These are phyloP conservation scores for Meteorus sp. DNA, from an alignment of 1,140 invertebrate species.

Conservation along the genomic window DNA sequence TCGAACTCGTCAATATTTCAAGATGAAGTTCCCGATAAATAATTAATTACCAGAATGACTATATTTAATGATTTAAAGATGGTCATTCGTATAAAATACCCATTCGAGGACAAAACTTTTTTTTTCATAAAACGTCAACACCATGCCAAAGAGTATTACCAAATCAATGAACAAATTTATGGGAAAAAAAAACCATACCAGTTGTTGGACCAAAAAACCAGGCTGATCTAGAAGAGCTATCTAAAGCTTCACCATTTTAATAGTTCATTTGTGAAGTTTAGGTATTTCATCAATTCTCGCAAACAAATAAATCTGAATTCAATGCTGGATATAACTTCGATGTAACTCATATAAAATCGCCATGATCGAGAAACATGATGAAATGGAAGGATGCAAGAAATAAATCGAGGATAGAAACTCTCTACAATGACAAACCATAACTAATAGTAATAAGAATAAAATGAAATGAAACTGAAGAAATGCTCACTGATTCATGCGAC, in stretches of 20 bases:
- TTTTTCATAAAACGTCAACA: slow-evolving; percentile 33
- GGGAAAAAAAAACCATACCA: slow-evolving; percentile 31
- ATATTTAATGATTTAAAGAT: not conserved
- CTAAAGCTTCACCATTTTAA: slow-evolving; percentile 19
- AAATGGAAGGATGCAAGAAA: too few species aligned
- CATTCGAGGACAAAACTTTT: slow-evolving; percentile 22
- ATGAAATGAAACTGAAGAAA: slow-evolving; percentile 15
- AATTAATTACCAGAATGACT: not conserved
- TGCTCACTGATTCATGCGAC: slow-evolving; percentile 25
- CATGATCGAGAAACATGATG: too few species aligned
- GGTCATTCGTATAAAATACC: not conserved
- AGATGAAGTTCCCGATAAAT: not conserved
- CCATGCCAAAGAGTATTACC: slow-evolving; percentile 33
- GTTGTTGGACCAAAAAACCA: slow-evolving; percentile 33
- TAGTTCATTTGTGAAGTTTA: too few species aligned
- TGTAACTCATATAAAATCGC: too few species aligned
- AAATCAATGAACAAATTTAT: slow-evolving; percentile 21
- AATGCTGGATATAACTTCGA: too few species aligned
- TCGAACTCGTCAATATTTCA: not conserved
- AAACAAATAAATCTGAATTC: too few species aligned
- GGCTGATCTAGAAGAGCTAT: slow-evolving; percentile 24
- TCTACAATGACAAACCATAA: slow-evolving; percentile 8
- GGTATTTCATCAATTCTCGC: too few species aligned
- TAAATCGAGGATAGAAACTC: too few species aligned
- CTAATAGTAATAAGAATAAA: slow-evolving; percentile 22